Evolutionary conservation across 1,140 invertebrate genomes (phyloP).

Genomic region (Nixonia krombeini): DNA sequence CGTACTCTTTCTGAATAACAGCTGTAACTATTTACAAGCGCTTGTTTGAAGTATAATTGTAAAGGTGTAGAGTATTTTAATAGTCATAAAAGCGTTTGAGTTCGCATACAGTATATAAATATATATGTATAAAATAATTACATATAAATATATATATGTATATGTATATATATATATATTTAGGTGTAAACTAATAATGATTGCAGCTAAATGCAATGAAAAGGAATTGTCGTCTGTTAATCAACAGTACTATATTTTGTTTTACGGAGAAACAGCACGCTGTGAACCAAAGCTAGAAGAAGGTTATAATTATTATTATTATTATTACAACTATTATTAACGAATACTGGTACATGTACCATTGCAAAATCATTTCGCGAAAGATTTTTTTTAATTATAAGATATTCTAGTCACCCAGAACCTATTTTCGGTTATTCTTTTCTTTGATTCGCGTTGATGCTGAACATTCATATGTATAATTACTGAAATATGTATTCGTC

Average conservation of each 20-base stretch:
- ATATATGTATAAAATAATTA: conserved; percentile 35
- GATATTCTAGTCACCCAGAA: conserved; percentile 42
- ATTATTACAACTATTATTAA: conserved; percentile 30
- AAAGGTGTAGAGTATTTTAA: conserved; percentile 47
- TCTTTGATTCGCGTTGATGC: no score
- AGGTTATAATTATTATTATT: no score
- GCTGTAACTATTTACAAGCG: conserved; percentile 35
- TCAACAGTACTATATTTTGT: conserved; percentile 37
- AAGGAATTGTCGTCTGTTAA: conserved; percentile 42
- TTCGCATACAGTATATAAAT: conserved; percentile 12
- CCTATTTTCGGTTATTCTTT: conserved; percentile 25
- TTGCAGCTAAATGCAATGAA: conserved; percentile 47
- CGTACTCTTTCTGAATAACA: conserved; percentile 5
- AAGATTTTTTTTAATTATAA: conserved; percentile 44
- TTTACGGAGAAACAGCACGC: conserved; percentile 34
- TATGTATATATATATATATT: conserved; percentile 32
- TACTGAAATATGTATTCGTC: no score
- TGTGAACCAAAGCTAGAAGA: conserved; percentile 44
- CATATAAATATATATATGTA: conserved; percentile 24
- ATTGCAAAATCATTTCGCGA: conserved; percentile 8
- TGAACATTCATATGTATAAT: no score
- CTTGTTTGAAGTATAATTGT: conserved; percentile 42
- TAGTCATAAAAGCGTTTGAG: conserved; percentile 28
- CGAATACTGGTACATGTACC: background rate
- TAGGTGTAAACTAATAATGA: conserved; percentile 41